Base-by-base conservation (phyloP, 2,113 vertebrate species). In the Peromyscus californicus region DNA sequence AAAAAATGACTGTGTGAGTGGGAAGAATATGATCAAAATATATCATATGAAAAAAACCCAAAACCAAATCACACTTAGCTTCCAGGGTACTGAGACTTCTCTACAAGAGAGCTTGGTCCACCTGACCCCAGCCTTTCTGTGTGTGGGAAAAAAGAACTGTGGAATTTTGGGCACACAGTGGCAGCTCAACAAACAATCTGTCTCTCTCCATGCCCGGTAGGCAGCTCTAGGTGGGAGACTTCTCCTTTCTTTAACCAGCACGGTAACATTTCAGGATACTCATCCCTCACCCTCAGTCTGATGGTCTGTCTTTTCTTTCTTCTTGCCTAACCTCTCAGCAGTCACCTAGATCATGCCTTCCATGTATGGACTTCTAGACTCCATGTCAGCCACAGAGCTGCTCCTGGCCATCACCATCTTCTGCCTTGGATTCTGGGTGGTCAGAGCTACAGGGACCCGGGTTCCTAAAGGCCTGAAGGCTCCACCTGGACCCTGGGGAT, bases 401-500 rank as follows among this genome's bases (percentile, higher is more conserved):
- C 51, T 89, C 13, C 86, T 89, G 51, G 51, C 69, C 3, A 19
- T 15, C 24, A 12, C 8, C 4, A 5, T 39, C 8, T 74, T 89
- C 86, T 89, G 86, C 51, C 5, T 89, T 0, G 86, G 8, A 19
- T 74, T 83, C 80, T 96, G 99, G 95, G 74, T 99, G 19, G 42
- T 99, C 59, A 99, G 98, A 72, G 75, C 95, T 78, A 95, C 97
- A n/a, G 95, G 8, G 42, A 95, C 61, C 15, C 94, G 42, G 0
- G 97, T 99, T 48, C 99, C 99, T 4, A 89, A 98, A 84, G 99
- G 99, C 3, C 98, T 99, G 82, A 98, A 96, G 87, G 97, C 91
- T 0, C 99, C 99, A 2, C 99, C 99, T 0, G 99, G 99, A 0
- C 99, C 99, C 16, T 98, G 98, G 79, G 98, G 99, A 0, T 93